Base-by-base conservation (phyloP, 2,888 invertebrate species). In the Agrotis segetum region DNA sequence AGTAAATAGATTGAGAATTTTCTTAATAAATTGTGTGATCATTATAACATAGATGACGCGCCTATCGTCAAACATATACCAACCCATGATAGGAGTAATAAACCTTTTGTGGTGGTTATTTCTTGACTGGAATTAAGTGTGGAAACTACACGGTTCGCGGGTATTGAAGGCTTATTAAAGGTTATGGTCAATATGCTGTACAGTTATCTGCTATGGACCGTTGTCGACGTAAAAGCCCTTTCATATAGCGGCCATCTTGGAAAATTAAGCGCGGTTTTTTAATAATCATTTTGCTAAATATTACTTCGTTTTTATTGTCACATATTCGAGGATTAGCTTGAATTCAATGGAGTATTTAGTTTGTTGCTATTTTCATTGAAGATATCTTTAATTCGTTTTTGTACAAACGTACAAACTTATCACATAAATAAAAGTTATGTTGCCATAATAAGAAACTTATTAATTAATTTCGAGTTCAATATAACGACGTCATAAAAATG, bases 141-240 rank as follows among this genome's bases (percentile, higher is more conserved):
- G 83, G 85, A 86, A 89, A 89, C 85, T 86, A 83, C 84, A 84
- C 82, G 85, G 84, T 83, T 67, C 67, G 83, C 81, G 82, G 83
- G 67, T 84, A 85, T 86, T 81, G 82, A 75, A 74, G 77, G 77
- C 86, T 90, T 88, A 91, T 89, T 90, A 89, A 87, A 91, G 90
- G 89, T 90, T 89, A 91, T 89, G 87, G 90, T 86, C 89, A 89
- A 89, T 90, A 88, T 87, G 83, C 84, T 82, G 88, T 88, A 90
- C 92, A 88, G 90, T 91, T 91, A 90, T 80, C 81, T 83, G 83
- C 82, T 85, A 84, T 85, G 74, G 81, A 59, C 71, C 64, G 74
- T 68, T 75, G 70, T 75, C 71, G 78, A 80, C 63, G 76, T 63
- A 73, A 71, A 79, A 82, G 77, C 79, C 79, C 79, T 84, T 74